Evolutionary conservation across 1,140 invertebrate species (phyloP).

Genomic region (Phthorimaea operculella): DNA sequence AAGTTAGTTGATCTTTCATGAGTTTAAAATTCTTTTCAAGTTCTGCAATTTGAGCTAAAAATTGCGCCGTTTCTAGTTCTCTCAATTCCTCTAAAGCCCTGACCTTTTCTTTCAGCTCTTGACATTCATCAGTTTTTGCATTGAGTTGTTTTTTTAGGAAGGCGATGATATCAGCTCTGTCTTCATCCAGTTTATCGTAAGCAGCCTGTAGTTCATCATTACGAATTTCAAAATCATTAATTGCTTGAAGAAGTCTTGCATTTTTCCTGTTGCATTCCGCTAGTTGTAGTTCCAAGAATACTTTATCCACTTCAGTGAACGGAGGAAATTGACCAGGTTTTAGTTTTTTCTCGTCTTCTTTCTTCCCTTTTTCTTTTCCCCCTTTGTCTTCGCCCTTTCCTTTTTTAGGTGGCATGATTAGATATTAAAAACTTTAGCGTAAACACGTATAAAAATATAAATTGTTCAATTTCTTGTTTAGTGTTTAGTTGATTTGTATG

Average conservation of each 20-base stretch:
- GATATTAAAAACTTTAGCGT: background rate
- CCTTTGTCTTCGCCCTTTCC: constrained; percentile 30
- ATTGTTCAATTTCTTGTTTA: too few relatives aligned
- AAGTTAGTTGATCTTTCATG: constrained; percentile 85
- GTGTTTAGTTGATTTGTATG: too few relatives aligned
- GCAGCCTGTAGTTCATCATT: constrained; percentile 75
- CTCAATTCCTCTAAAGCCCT: constrained; percentile 75
- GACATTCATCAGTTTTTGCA: constrained; percentile 79
- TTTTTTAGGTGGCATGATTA: constrained; percentile 66
- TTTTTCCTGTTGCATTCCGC: constrained; percentile 82
- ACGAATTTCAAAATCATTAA: constrained; percentile 78
- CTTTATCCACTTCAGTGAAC: constrained; percentile 72
- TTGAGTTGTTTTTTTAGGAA: constrained; percentile 82
- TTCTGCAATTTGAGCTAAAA: constrained; percentile 71
- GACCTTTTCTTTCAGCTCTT: constrained; percentile 80
- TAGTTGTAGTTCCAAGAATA: constrained; percentile 84
- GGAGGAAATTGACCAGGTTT: constrained; percentile 49
- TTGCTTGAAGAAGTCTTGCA: constrained; percentile 74
- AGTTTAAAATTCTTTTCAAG: constrained; percentile 78
- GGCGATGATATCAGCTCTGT: constrained; percentile 83
- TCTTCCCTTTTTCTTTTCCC: constrained; percentile 54
- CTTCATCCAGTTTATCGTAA: constrained; percentile 79
- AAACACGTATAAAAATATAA: too few relatives aligned
- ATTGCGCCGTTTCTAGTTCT: constrained; percentile 73
- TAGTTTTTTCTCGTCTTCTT: constrained; percentile 61